Evolutionary conservation across 2,113 vertebrate species (phyloP).

Genomic region (Festucalex cinctus): DNA sequence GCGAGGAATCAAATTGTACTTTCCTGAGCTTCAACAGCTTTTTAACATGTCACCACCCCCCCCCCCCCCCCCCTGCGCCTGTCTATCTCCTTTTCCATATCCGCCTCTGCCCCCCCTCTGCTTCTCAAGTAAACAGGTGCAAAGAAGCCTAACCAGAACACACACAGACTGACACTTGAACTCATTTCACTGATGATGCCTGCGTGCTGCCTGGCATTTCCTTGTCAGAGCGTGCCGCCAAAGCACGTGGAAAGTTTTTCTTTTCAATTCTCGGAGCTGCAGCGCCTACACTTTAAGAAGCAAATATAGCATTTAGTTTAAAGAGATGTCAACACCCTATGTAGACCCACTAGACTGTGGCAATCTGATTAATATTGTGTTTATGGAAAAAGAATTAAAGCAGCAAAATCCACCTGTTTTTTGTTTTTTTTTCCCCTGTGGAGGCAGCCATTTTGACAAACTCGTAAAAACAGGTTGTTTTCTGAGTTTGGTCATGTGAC

Average conservation of each 20-base stretch:
- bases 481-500: too few relatives aligned
- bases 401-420: too few relatives aligned
- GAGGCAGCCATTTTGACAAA: too few relatives aligned
- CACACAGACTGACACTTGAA: conserved; percentile 18
- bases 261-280: conserved; percentile 44
- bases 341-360: too few relatives aligned
- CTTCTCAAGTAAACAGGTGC: conserved; percentile 65
- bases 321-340: too few relatives aligned
- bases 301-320: conserved; percentile 48
- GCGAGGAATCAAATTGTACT: conserved; percentile 7
- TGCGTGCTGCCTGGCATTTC: conserved; percentile 31
- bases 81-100: conserved; percentile 21
- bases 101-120: conserved; percentile 23
- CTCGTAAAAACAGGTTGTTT: too few relatives aligned
- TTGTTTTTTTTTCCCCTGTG: too few relatives aligned
- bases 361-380: too few relatives aligned
- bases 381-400: too few relatives aligned
- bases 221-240: conserved; percentile 51
- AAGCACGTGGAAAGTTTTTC: conserved; percentile 66
- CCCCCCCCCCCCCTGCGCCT: conserved; percentile 19
- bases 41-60: conserved; percentile 14
- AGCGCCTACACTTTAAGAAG: conserved; percentile 42
- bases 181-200: conserved; percentile 15
- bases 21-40: conserved; percentile 30
- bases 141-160: conserved; percentile 39